Conservation (phyloP, 2,888 invertebrate species). For the Meghimatium bilineatum region DNA sequence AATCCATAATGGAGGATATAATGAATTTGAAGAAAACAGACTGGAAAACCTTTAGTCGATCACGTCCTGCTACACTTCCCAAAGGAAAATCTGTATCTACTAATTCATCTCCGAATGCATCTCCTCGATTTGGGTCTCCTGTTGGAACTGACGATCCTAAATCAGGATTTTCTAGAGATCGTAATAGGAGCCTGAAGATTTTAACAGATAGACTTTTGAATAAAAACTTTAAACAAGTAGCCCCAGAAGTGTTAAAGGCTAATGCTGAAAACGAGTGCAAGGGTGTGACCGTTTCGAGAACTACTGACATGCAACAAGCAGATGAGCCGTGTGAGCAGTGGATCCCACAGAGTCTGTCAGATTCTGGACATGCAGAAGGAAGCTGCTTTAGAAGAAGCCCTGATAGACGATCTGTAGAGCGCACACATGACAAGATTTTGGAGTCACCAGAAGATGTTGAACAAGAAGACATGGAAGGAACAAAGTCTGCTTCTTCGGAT, state of each 20-base stretch:
- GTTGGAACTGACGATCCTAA: slow-evolving; percentile 55
- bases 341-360: not conserved
- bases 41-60: slow-evolving; percentile 66
- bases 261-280: slow-evolving; percentile 6
- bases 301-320: slow-evolving; percentile 16
- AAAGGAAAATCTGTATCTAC: slow-evolving; percentile 65
- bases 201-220: slow-evolving; percentile 69
- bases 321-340: slow-evolving; percentile 32
- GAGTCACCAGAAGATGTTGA: slow-evolving; percentile 47
- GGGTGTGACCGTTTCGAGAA: slow-evolving; percentile 33
- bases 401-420: slow-evolving; percentile 40
- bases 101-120: slow-evolving; percentile 66
- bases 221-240: slow-evolving; percentile 48
- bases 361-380: slow-evolving; percentile 11
- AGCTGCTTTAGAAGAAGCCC: slow-evolving; percentile 40
- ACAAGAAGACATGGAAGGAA: slow-evolving; percentile 39
- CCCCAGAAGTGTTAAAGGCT: not conserved
- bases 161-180: slow-evolving; percentile 62
- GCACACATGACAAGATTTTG: slow-evolving; percentile 43
- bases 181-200: slow-evolving; percentile 68
- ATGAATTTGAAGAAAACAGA: slow-evolving; percentile 69
- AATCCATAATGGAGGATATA: slow-evolving; percentile 70
- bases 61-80: slow-evolving; percentile 52
- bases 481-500: slow-evolving; percentile 45
- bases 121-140: slow-evolving; percentile 67